These are phyloP conservation scores for Nymphalis urticae DNA, from an alignment of 2,888 invertebrate species.

Conservation along the genomic window DNA sequence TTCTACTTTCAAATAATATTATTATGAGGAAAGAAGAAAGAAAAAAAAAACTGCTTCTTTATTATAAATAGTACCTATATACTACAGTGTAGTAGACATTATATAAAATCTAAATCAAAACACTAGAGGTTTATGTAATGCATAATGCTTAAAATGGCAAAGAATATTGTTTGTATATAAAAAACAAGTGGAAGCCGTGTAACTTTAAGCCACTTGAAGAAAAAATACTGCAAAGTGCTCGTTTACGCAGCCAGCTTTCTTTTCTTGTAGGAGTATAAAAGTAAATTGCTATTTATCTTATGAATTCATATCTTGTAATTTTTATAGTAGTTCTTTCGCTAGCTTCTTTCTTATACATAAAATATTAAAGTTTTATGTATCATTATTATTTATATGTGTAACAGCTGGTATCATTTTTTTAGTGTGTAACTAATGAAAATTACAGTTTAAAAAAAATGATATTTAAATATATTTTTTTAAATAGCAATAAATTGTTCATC, in stretches of 20 bases:
- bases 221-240: constrained; percentile 11
- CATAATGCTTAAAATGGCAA: not conserved
- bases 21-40: too few species aligned
- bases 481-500: too few species aligned
- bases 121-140: not conserved
- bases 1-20: too few species aligned
- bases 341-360: not conserved
- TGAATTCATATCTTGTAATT: not conserved
- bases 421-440: too few species aligned
- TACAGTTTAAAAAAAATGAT: too few species aligned
- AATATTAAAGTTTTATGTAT: not conserved
- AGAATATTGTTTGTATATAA: not conserved
- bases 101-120: not conserved
- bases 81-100: too few species aligned
- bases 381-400: too few species aligned
- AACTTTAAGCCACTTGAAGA: not conserved
- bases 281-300: not conserved
- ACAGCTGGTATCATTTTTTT: too few species aligned
- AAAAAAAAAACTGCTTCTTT: too few species aligned
- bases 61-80: too few species aligned
- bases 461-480: too few species aligned
- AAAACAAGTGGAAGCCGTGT: not conserved
- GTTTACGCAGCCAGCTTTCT: not conserved
- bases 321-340: not conserved
- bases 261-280: constrained; percentile 2